Conservation (phyloP, 2,113 vertebrate species). For the Pituophis catenifer region DNA sequence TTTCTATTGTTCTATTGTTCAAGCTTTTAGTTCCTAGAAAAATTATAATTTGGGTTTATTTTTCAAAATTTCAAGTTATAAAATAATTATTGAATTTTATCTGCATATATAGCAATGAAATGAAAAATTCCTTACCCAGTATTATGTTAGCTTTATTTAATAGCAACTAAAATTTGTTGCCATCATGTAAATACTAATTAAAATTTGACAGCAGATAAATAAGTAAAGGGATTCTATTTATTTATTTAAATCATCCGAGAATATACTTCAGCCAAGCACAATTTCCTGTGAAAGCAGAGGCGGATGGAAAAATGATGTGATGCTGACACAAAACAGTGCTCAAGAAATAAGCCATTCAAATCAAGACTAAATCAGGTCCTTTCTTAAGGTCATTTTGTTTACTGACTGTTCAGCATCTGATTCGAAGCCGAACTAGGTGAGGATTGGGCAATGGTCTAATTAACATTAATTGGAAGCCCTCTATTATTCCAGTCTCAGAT, state of each 20-base stretch:
- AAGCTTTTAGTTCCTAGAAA: background rate
- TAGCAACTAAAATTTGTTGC: slow-evolving; percentile 56
- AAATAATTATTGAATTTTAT: slow-evolving; percentile 61
- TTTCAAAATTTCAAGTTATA: slow-evolving; percentile 58
- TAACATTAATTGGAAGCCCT: background rate
- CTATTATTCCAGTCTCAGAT: background rate
- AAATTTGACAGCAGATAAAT: slow-evolving; percentile 66
- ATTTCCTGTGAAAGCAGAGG: slow-evolving; percentile 56
- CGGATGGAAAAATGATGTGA: slow-evolving; percentile 45
- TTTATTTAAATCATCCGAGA: slow-evolving; percentile 60
- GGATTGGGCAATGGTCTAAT: background rate
- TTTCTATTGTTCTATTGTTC: background rate
- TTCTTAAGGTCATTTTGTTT: background rate
- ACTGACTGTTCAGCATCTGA: background rate
- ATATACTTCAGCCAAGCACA: slow-evolving; percentile 56
- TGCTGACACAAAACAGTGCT: slow-evolving; percentile 30
- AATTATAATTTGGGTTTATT: background rate
- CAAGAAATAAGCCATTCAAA: slow-evolving; percentile 5
- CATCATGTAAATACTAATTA: slow-evolving; percentile 68
- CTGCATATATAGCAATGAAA: slow-evolving; percentile 44
- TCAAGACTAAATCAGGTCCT: slow-evolving; percentile 1
- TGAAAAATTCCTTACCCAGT: slow-evolving; percentile 44
- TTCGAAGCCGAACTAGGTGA: background rate
- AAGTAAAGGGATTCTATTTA: slow-evolving; percentile 63
- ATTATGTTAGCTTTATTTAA: slow-evolving; percentile 56